phyloP scores from a whole-genome alignment of 2,888 invertebrate species.

The Lapara coniferarum region DNA sequence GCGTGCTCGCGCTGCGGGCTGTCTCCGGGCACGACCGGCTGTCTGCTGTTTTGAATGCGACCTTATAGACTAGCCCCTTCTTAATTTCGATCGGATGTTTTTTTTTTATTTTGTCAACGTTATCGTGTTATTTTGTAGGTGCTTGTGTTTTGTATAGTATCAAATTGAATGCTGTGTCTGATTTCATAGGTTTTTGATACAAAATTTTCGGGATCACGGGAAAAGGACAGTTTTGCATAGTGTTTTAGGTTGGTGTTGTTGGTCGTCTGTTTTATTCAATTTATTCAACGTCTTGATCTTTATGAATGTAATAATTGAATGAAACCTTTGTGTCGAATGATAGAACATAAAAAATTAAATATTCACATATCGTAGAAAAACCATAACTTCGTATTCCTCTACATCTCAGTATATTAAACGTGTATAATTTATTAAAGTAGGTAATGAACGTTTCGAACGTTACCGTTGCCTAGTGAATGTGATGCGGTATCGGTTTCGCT shows the following conservation, averaged over 20 bases:
- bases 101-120: conserved; percentile 39
- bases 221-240: too few relatives aligned
- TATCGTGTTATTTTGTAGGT: conserved; percentile 32
- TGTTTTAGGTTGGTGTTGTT: too few relatives aligned
- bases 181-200: too few relatives aligned
- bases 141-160: background rate
- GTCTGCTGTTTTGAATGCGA: conserved; percentile 62
- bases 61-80: conserved; percentile 34
- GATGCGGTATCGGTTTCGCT: conserved; percentile 59
- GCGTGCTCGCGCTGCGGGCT: conserved; percentile 72
- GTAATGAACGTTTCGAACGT: background rate
- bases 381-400: too few relatives aligned
- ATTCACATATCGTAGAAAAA: too few relatives aligned
- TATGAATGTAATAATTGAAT: too few relatives aligned
- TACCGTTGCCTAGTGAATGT: conserved; percentile 37
- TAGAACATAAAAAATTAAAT: too few relatives aligned
- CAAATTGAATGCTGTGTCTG: background rate
- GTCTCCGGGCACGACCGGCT: conserved; percentile 70
- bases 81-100: conserved; percentile 52
- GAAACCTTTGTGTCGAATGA: too few relatives aligned
- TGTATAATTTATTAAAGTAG: conserved; percentile 1
- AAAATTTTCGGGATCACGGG: too few relatives aligned
- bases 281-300: too few relatives aligned
- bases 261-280: too few relatives aligned
- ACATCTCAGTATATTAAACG: background rate